phyloP scores from a whole-genome alignment of 2,113 vertebrate species.

The Engystomops pustulosus region DNA sequence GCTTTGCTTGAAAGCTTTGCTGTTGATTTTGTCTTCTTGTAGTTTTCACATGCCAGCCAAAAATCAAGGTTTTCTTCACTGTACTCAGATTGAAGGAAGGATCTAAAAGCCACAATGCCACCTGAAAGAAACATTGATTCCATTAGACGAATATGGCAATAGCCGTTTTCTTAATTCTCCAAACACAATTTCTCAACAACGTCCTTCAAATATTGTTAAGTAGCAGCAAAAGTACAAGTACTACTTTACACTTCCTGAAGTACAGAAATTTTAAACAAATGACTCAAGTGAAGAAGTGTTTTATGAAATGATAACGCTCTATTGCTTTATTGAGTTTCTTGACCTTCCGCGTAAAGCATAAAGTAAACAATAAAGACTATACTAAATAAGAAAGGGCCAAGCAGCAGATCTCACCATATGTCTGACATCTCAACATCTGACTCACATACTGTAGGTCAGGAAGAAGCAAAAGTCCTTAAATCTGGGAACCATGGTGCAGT shows the following conservation, averaged over 20 bases:
- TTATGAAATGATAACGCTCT: background rate
- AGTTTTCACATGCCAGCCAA: slow-evolving; percentile 90
- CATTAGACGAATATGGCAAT: slow-evolving; percentile 4
- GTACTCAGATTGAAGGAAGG: slow-evolving; percentile 88
- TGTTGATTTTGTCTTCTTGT: slow-evolving; percentile 77
- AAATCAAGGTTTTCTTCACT: slow-evolving; percentile 93
- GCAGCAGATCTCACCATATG: slow-evolving; percentile 26
- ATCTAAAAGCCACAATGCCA: slow-evolving; percentile 81
- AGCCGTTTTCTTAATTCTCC: background rate
- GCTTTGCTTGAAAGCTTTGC: slow-evolving; percentile 78
- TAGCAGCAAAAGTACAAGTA: background rate
- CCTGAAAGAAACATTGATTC: slow-evolving; percentile 68
- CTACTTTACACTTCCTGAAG: background rate
- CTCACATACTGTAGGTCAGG: background rate
- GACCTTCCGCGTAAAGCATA: background rate
- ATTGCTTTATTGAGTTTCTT: background rate
- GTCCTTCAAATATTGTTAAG: background rate
- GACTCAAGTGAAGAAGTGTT: no score
- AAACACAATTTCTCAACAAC: background rate
- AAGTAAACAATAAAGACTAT: slow-evolving; percentile 27
- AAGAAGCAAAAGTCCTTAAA: background rate
- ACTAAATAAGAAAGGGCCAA: background rate
- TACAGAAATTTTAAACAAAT: background rate
- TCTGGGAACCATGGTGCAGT: slow-evolving; percentile 23
- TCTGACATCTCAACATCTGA: slow-evolving; percentile 27